Evolutionary conservation across 2,113 vertebrate species (phyloP), one percentile per base, ranked within the genome.

Genomic region (Campylomormyrus tamandua): DNA sequence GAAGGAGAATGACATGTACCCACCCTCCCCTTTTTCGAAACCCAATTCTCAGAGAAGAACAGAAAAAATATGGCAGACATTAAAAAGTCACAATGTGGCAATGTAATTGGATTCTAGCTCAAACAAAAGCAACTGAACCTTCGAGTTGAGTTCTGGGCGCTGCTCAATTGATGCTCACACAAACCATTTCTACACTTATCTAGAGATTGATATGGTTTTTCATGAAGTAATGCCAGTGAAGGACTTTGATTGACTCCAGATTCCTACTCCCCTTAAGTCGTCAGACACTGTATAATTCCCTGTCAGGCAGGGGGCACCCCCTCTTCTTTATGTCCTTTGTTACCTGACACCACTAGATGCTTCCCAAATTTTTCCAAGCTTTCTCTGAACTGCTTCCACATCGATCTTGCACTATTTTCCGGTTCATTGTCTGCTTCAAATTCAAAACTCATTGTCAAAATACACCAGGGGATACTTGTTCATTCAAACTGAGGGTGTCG

Each of bases 401-500:
- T 5, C 11, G 39, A n/a, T 84, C 2, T 46, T n/a, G 19, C 21
- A 46, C 83, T 84, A 48, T 42, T 48, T 83, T 45, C 80, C 3
- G 39, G 80, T 46, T 83, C 39, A 48, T 48, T 46, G 19, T 48
- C 19, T 83, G 80, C 35, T 35, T 39, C 35, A 77, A 77, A 39
- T 77, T 87, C 86, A 58, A 19, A 21, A 53, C 52, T 83, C 88
- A 53, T 42, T 39, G 27, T 42, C 27, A 13, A 27, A 39, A 49
- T 58, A 6, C 83, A 42, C 53, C 85, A 89, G 91, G 91, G 91
- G 58, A 92, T 87, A 88, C 84, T 49, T 48, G 45, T 52, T 48
- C 89, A 93, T 93, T 94, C 46, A 92, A 62, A 93, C 35, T 39
- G 31, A 80, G 31, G 74, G 74, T 42, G 35, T 80, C 6, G 74